These are phyloP conservation scores for Paramisgurnus dabryanus DNA, from an alignment of 2,113 vertebrate species.

Conservation along the genomic window DNA sequence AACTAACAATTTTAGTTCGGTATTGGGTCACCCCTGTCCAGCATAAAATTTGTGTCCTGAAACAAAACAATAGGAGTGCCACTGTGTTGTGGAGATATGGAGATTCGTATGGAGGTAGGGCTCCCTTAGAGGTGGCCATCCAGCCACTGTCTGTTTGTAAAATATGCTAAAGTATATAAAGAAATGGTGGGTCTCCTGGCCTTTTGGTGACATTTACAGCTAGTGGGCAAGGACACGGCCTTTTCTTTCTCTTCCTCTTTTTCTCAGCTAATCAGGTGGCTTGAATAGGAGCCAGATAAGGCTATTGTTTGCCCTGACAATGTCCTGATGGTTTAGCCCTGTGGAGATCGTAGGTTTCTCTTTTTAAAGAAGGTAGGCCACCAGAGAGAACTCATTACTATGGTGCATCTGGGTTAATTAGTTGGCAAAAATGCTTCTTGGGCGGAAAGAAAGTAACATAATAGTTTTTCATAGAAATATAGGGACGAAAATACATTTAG, in stretches of 20 bases:
- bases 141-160: conserved; percentile 48
- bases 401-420: conserved; percentile 76
- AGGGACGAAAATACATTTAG: not conserved
- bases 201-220: conserved; percentile 85
- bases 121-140: conserved; percentile 2
- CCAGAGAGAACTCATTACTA: conserved; percentile 78
- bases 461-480: conserved; percentile 16
- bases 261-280: conserved; percentile 86
- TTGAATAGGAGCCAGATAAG: conserved; percentile 90
- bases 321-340: conserved; percentile 81
- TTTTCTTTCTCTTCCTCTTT: conserved; percentile 84
- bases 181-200: conserved; percentile 74
- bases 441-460: conserved; percentile 8
- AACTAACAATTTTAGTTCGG: no score
- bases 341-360: conserved; percentile 72
- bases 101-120: conserved; percentile 18
- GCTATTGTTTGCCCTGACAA: conserved; percentile 87
- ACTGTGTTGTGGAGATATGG: conserved; percentile 30
- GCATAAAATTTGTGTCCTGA: not conserved
- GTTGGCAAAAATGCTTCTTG: conserved; percentile 44
- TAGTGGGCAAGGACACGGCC: conserved; percentile 82
- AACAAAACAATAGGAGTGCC: not conserved
- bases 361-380: conserved; percentile 74
- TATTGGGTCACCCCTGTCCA: not conserved
- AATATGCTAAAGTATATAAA: conserved; percentile 65